A percentile compares a stretch with the other conserved stretches of the same genome.
phyloP scores from a whole-genome alignment of 2,888 invertebrate species.

The Muscina levida region DNA sequence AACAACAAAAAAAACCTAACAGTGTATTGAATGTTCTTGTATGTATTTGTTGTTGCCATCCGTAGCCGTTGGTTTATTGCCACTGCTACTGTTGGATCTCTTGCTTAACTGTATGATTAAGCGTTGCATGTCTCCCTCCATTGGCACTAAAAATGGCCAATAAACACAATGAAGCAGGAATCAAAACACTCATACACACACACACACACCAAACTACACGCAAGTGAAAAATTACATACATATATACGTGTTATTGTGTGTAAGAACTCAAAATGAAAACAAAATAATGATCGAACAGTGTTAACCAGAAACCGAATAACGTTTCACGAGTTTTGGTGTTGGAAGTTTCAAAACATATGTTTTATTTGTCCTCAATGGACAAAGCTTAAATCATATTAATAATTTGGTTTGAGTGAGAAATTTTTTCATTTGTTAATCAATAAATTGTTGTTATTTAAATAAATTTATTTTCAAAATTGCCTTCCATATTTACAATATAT shows the following conservation, averaged over 20 bases:
- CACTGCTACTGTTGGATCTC: slow-evolving; percentile 23
- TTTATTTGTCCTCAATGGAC: no score
- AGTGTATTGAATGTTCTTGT: no score
- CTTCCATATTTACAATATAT: no score
- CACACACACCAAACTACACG: background rate
- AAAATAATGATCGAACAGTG: background rate
- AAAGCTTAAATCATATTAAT: no score
- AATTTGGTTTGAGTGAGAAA: no score
- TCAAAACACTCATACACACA: slow-evolving; percentile 18
- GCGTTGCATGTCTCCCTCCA: slow-evolving; percentile 49
- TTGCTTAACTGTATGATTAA: slow-evolving; percentile 52
- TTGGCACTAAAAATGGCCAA: slow-evolving; percentile 39
- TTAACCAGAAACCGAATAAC: slow-evolving; percentile 5
- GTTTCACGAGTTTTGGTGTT: no score
- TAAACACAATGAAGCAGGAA: slow-evolving; percentile 27
- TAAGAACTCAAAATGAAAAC: slow-evolving; percentile 4
- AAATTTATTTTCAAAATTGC: no score
- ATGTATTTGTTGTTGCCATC: background rate
- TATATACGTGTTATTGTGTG: background rate
- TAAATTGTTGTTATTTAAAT: no score
- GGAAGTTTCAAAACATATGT: no score
- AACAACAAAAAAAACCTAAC: no score
- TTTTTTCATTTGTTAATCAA: no score
- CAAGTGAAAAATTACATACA: background rate
- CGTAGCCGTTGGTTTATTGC: background rate